Base-by-base conservation (phyloP, 1,140 invertebrate genomes). In the Achatina immaculata region DNA sequence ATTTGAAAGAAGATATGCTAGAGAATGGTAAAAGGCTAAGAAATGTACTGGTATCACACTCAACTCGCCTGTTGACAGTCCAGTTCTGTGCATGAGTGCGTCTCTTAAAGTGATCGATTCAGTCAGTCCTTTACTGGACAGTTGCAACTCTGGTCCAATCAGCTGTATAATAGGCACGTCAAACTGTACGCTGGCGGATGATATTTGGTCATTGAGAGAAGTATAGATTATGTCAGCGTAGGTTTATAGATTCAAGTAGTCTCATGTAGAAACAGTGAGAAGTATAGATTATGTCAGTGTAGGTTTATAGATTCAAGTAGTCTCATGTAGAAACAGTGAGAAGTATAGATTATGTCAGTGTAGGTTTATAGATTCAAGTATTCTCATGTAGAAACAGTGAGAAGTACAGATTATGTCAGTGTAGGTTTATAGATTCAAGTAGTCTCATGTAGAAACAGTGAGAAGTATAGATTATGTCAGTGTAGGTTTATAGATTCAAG, bases 81-180 rank as follows among this genome's bases (percentile, higher is more conserved):
- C 77, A 69, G 77, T 79, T 43, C 77, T 79, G 66, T 79, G 77
- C 48, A 42, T 79, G 3, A 79, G 31, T 2, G 45, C 65, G 38
- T 79, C 77, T 36, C 66, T 79, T 19, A 79, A n/a, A 24, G 65
- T 79, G 6, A 79, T 40, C n/a, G 19, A 0, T 21, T 43, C 38
- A 24, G 77, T 69, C 40, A 69, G 34, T n/a, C 0, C 3, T 51
- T 69, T 62, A 24, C 31, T 79, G 1, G 77, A 36, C 21, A 79
- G 66, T 38, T 71, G 31, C 6, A 79, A 36, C 66, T 79, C 77
- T 6, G 62, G 62, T 1, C 77, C 77, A 34, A 79, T 79, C 42
- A 79, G 66, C 65, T 79, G 11, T 36, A 28, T 28, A 31, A 79
- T 79, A 24, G 77, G 77, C n/a, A 43, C 48, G 66, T 79, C 77